phyloP scores from a whole-genome alignment of 2,797 vertebrate species.

The Cyclopterus lumpus region DNA sequence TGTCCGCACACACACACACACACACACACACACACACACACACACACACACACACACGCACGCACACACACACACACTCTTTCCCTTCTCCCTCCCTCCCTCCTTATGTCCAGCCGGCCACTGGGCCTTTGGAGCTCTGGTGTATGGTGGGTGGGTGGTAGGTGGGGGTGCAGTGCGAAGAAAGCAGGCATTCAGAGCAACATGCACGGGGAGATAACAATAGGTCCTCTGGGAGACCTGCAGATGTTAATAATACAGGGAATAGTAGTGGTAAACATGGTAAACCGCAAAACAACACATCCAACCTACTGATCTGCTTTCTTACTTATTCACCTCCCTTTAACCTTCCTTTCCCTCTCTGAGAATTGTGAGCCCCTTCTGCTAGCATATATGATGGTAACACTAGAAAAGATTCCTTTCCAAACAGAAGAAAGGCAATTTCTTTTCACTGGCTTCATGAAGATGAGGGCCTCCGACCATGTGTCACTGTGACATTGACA shows the following conservation, averaged over 20 bases:
- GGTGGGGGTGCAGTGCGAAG: constrained; percentile 68
- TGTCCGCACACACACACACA: constrained; percentile 59
- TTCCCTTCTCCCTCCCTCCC: constrained; percentile 20
- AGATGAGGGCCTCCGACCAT: constrained; percentile 9
- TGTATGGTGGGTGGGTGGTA: constrained; percentile 77
- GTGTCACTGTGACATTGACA: constrained; percentile 3
- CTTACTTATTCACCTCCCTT: constrained; percentile 6
- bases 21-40: constrained; percentile 38
- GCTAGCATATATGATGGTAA: constrained; percentile 41
- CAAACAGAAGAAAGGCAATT: constrained; percentile 44
- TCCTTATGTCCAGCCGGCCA: constrained; percentile 72
- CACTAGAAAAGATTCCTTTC: constrained; percentile 43
- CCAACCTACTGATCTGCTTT: constrained; percentile 42
- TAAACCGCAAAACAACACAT: constrained; percentile 69
- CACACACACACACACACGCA: constrained; percentile 42
- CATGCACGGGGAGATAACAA: constrained; percentile 82
- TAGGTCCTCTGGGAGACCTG: constrained; percentile 84
- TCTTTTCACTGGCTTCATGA: constrained; percentile 23
- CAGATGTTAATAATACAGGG: constrained; percentile 78
- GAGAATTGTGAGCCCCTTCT: constrained; percentile 46
- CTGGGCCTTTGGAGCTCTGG: constrained; percentile 79
- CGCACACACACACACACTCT: constrained; percentile 43
- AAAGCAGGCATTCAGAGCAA: constrained; percentile 81
- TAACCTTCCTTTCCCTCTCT: constrained; percentile 19
- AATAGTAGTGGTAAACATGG: constrained; percentile 64